Evolutionary conservation across 1,140 invertebrate genomes (phyloP), one percentile per base, ranked within the genome.

Genomic region (Cepaea nemoralis): DNA sequence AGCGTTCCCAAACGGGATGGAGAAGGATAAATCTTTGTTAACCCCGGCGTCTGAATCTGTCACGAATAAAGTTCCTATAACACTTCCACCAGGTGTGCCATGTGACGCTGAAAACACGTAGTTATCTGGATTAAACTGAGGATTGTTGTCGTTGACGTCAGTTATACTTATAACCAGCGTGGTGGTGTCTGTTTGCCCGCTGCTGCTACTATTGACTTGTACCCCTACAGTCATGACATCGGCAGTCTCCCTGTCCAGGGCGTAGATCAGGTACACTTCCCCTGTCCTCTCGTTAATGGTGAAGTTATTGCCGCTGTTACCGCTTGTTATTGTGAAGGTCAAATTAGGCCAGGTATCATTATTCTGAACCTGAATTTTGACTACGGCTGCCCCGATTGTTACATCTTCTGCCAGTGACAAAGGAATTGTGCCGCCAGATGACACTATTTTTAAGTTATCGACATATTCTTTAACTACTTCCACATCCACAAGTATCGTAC

Each of bases 21-120:
- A 95, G 92, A 96, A 98, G 12, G 66, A 78, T 16, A 89, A 48
- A 33, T 77, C 55, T 31, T 80, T 85, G 82, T 87, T 87, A 1
- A 67, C 22, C 19, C 86, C 87, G 10, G 35, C 66, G 89, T 91
- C 90, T 2, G 45, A 37, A 77, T 90, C 90, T 12, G 76, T 79
- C 0, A 95, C 70, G 3, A 19, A 55, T 2, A 14, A 14, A 22
- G 50, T 55, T 2, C 50, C 50, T 14, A 22, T 50, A 16, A 48
- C 12, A 27, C 1, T 45, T 27, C 40, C 71, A 27, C 2, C 6
- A 27, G 6, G 10, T 12, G 42, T 74, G 39, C 27, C 40, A 48
- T 74, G 71, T 33, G 40, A 5, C 5, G 16, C n/a, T 31, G 42
- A n/a, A 27, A 74, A 50, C n/a, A 33, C 71, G 14, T 42, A 39